Evolutionary conservation across 2,113 vertebrate species (phyloP).

Genomic region (Rhea pennata): DNA sequence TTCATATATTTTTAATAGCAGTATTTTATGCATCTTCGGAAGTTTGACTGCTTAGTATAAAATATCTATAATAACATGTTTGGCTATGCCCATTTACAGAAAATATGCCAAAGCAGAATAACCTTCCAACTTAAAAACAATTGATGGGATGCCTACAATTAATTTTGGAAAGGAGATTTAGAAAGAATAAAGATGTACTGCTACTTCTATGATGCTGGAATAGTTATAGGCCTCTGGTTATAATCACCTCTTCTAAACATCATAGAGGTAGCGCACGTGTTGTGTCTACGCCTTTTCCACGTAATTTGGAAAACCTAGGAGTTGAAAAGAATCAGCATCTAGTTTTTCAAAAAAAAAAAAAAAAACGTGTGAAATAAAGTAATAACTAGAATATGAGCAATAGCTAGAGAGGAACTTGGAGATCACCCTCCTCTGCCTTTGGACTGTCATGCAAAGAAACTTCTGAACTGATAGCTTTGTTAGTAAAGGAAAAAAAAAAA

Average conservation of each 20-base stretch:
- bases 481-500: background rate
- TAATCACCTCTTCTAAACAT: background rate
- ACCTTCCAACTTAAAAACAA: background rate
- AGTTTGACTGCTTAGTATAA: background rate
- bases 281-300: background rate
- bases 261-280: too few relatives aligned
- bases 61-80: background rate
- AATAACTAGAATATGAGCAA: too few relatives aligned
- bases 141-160: background rate
- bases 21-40: background rate
- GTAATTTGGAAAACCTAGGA: background rate
- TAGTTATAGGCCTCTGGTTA: background rate
- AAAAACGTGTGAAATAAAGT: too few relatives aligned
- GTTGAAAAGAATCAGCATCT: too few relatives aligned
- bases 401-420: background rate
- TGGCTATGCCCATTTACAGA: background rate
- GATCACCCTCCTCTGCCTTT: background rate
- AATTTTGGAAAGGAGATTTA: background rate
- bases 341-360: too few relatives aligned
- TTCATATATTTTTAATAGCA: background rate
- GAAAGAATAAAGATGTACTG: background rate
- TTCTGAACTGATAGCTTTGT: background rate
- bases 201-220: background rate
- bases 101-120: background rate
- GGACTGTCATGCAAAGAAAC: background rate